Evolutionary conservation across 2,113 vertebrate genomes (phyloP), one percentile per base, ranked within the genome.

Genomic region (Tychaedon coryphoeus): DNA sequence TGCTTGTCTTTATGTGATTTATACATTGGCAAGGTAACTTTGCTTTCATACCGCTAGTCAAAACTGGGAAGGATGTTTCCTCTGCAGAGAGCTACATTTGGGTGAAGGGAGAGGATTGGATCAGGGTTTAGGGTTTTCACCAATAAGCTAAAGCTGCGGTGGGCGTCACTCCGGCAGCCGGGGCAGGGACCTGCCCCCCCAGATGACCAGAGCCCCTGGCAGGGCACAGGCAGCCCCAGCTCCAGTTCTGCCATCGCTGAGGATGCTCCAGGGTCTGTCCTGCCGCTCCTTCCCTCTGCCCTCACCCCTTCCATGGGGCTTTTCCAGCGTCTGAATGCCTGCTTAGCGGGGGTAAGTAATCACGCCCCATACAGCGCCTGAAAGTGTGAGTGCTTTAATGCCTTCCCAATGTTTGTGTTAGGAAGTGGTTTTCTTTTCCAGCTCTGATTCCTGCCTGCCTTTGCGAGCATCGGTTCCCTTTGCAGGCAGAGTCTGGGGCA

Each of bases 81-180:
- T 98, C 96, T 83, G 92, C 96, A 92, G 97, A 98, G 98, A 98
- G 98, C 98, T 96, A 79, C 97, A 95, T 97, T 98, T 98, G 97
- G 97, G 96, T 98, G 88, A 93, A 94, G 93, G 92, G 53, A 72
- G 91, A 73, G 94, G 97, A 98, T 99, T 99, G 99, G 99, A 96
- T 97, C 97, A 92, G 72, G 92, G 94, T 94, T 98, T 90, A 65
- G 94, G 57, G 97, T 97, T 98, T 98, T 98, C 97, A 97, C 98
- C 98, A 98, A 98, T 98, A 97, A 97, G 97, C 97, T 76, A 79
- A 51, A 95, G 96, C 96, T 97, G 96, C 85, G 89, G 93, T 97
- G 97, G 97, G 97, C 97, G 98, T 97, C 96, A 45, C 97, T 97
- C 92, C 75, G 53, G 96, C 97, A 92, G 84, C 96, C 23, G 50